phyloP scores from a whole-genome alignment of 1,140 invertebrate genomes.

The Aphis craccivora region DNA sequence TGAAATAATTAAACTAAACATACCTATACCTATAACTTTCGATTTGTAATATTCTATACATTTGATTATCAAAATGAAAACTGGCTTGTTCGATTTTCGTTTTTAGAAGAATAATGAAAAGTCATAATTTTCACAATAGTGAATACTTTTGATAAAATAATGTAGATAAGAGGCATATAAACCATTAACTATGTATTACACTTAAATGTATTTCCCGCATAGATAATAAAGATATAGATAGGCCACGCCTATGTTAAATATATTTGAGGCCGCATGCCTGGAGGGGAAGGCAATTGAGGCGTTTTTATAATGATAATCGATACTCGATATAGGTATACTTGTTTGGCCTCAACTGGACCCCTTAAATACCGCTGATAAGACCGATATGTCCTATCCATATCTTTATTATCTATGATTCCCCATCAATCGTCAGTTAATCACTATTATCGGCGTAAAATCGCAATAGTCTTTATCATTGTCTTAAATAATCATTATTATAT shows the following conservation, averaged over 20 bases:
- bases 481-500: background rate
- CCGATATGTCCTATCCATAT: too few relatives aligned
- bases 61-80: background rate
- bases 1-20: background rate
- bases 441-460: background rate
- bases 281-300: too few relatives aligned
- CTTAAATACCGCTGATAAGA: too few relatives aligned
- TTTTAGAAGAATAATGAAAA: background rate
- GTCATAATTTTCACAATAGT: background rate
- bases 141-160: background rate
- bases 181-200: background rate
- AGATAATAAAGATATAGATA: too few relatives aligned
- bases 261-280: too few relatives aligned
- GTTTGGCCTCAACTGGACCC: too few relatives aligned
- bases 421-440: background rate
- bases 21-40: background rate
- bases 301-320: too few relatives aligned
- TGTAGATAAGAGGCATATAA: background rate
- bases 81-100: background rate
- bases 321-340: too few relatives aligned
- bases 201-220: background rate
- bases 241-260: too few relatives aligned
- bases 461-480: background rate
- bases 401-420: too few relatives aligned
- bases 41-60: background rate